Conservation (phyloP, 2,888 invertebrate species). For the Conomelus anceps region DNA sequence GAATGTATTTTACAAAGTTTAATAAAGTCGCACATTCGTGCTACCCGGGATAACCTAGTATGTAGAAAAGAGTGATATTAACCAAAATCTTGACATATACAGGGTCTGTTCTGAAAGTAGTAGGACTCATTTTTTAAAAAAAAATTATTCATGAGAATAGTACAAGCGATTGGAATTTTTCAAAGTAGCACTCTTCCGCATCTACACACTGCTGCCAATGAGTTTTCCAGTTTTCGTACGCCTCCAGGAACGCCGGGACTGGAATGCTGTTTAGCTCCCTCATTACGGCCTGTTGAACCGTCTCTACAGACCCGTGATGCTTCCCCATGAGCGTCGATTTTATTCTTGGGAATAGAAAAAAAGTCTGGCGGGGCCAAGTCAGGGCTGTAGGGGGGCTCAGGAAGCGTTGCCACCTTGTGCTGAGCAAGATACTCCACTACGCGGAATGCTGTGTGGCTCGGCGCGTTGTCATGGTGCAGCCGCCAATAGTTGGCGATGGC, state of each 20-base stretch:
- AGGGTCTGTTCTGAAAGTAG: no score
- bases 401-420: slow-evolving; percentile 4
- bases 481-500: neutral
- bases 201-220: slow-evolving; percentile 32
- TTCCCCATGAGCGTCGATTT: neutral
- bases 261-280: slow-evolving; percentile 33
- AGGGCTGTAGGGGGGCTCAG: slow-evolving; percentile 20
- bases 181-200: slow-evolving; percentile 32
- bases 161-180: slow-evolving; percentile 14
- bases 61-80: no score
- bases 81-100: no score
- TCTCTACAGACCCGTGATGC: neutral
- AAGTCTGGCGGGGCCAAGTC: slow-evolving; percentile 13
- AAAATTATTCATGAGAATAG: neutral
- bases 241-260: slow-evolving; percentile 29
- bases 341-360: slow-evolving; percentile 6
- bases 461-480: slow-evolving; percentile 12
- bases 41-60: no score
- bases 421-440: slow-evolving; percentile 6
- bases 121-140: no score
- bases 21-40: no score
- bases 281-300: slow-evolving; percentile 18
- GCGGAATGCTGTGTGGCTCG: neutral
- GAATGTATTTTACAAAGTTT: no score
- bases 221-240: slow-evolving; percentile 30